These are phyloP conservation scores for Montifringilla adamsi DNA, from an alignment of 2,113 vertebrate genomes.

Conservation along the genomic window DNA sequence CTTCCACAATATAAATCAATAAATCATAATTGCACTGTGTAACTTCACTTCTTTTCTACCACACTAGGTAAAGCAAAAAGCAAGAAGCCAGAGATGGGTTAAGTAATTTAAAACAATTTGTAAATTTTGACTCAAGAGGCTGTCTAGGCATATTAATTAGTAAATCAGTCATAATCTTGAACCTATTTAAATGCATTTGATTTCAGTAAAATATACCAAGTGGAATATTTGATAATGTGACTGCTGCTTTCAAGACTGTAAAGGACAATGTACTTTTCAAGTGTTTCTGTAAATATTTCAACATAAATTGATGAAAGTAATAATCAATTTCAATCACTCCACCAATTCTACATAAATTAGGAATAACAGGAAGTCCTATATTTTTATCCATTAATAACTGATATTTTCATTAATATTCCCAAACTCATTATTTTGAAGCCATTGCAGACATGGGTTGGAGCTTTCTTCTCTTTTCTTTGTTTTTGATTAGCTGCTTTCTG, in stretches of 20 bases:
- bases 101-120: neutral
- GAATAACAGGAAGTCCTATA: neutral
- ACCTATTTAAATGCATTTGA: neutral
- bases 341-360: neutral
- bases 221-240: neutral
- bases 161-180: neutral
- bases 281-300: neutral
- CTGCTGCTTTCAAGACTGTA: neutral
- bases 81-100: neutral
- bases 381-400: neutral
- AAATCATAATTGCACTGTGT: conserved; percentile 13
- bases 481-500: neutral
- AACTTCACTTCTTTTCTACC: conserved; percentile 4
- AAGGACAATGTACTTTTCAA: neutral
- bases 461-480: neutral
- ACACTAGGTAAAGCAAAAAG: neutral
- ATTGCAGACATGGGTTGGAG: rapidly evolving
- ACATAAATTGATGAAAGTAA: neutral
- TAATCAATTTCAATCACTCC: neutral
- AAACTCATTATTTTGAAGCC: neutral
- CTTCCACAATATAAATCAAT: conserved; percentile 18
- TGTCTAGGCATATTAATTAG: neutral
- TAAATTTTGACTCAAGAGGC: neutral
- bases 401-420: neutral
- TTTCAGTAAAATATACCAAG: neutral